Evolutionary conservation across 2,797 vertebrate species (phyloP), one percentile per base, ranked within the genome.

Genomic region (Champsocephalus esox): DNA sequence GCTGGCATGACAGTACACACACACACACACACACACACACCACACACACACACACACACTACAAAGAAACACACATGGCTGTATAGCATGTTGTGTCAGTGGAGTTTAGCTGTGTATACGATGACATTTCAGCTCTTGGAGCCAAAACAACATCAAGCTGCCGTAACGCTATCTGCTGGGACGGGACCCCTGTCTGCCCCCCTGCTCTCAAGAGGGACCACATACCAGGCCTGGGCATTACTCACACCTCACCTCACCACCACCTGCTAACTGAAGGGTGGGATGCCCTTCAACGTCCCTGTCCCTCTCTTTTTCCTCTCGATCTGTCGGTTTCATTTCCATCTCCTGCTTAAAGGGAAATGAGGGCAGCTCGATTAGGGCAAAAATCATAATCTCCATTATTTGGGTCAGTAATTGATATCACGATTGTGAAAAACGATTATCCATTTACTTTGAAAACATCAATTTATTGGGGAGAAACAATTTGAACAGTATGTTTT

Each of bases 111-210:
- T 13, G 12, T 2, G 62, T 64, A 70, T 61, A 63, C 46, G 57
- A 70, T 76, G 77, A 85, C 80, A 76, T 70, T 62, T 77, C 51
- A 72, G 87, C 73, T 75, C 59, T 72, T 3, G 5, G 59, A 84
- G 76, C 83, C 80, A 76, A 84, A 86, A 87, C 78, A 80, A 81
- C 77, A 81, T 82, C 74, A 73, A 78, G 77, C 88, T 88, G 86
- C 82, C 87, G 77, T 87, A 73, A 83, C 51, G 61, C 46, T 73
- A 43, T 70, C 82, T 70, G 67, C 80, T 61, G 83, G 77, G 81
- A 88, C 17, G 28, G 76, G 85, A 87, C 90, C 87, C 74, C 81
- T 84, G 85, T 84, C 87, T 79, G 84, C 80, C 83, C 82, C 9
- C 38, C 75, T 65, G 75, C 79, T 86, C 82, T 84, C 83, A 41